Base-by-base conservation (phyloP, 2,113 vertebrate genomes). In the Propithecus coquereli region DNA sequence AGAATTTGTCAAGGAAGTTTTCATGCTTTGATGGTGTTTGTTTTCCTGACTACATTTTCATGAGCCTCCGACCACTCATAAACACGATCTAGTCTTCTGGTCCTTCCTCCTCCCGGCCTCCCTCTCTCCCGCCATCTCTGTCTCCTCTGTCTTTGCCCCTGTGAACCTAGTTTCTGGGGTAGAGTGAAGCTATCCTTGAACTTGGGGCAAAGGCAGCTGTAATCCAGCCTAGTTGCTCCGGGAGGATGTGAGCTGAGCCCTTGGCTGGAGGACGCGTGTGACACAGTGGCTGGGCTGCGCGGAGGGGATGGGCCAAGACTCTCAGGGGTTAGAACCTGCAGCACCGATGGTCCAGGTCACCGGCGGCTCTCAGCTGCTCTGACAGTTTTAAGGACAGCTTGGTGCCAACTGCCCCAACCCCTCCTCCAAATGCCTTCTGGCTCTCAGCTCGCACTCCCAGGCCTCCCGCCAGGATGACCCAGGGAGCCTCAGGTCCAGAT, bases 381-480 rank as follows among this genome's bases (percentile, higher is more conserved):
- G 14, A 34, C 14, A 3, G 37, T 37, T 0, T 8, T 37, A 14
- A 66, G 14, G 20, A 4, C 27, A 16, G 47, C 37, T 65, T 18
- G 0, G 5, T 1, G 1, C n/a, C 5, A 2, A 20, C 17, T 1
- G 0, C 9, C 47, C 54, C 32, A 2, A 4, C 11, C 9, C 10
- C 34, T 1, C 1, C 83, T 57, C 40, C 71, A 1, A 25, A 47
- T 1, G 18, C 2, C 11, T 20, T 6, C 59, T n/a, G 7, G 63
- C 45, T 68, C 43, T 34, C n/a, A 14, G 81, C 68, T 25, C 22
- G 18, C 20, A 40, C 2, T 1, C 32, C 30, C 32, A 50, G 18
- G 5, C 59, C 37, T 10, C 8, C 63, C 50, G 30, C 20, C 32
- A 2, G 11, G 25, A 81, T 16, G n/a, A 14, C 23, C 37, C 23